These are phyloP conservation scores for Morpho helenor DNA, from an alignment of 2,888 invertebrate genomes.

Conservation along the genomic window DNA sequence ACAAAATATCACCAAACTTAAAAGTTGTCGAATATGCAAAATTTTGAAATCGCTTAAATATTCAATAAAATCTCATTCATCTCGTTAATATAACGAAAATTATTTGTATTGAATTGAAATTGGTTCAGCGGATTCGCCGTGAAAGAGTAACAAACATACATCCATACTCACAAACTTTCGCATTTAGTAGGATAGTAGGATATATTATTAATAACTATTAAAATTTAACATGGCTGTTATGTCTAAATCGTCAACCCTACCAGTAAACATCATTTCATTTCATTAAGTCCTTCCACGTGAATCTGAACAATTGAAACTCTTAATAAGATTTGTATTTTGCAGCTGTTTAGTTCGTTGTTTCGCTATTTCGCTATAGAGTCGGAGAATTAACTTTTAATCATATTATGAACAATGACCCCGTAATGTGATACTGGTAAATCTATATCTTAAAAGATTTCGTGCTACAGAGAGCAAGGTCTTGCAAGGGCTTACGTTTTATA, in stretches of 20 bases:
- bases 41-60: no score
- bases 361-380: conserved; percentile 31
- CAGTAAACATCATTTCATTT: conserved; percentile 3
- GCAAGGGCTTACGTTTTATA: neutral
- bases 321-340: conserved; percentile 41
- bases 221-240: neutral
- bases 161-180: no score
- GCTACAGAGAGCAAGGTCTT: neutral
- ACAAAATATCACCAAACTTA: no score
- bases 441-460: conserved; percentile 8
- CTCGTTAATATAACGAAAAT: no score
- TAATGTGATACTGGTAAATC: conserved; percentile 12
- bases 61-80: no score
- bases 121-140: no score
- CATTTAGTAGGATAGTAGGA: no score
- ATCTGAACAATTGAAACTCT: conserved; percentile 28
- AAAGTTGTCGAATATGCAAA: no score
- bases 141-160: no score
- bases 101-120: no score
- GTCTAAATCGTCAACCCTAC: conserved; percentile 1
- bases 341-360: conserved; percentile 48
- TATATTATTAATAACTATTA: neutral
- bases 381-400: conserved; percentile 61
- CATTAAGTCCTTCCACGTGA: conserved; percentile 34
- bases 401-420: conserved; percentile 44